A percentile compares a stretch with the other conserved stretches of the same genome.
phyloP scores from a whole-genome alignment of 1,140 invertebrate species.

The Drosophila mayri region DNA sequence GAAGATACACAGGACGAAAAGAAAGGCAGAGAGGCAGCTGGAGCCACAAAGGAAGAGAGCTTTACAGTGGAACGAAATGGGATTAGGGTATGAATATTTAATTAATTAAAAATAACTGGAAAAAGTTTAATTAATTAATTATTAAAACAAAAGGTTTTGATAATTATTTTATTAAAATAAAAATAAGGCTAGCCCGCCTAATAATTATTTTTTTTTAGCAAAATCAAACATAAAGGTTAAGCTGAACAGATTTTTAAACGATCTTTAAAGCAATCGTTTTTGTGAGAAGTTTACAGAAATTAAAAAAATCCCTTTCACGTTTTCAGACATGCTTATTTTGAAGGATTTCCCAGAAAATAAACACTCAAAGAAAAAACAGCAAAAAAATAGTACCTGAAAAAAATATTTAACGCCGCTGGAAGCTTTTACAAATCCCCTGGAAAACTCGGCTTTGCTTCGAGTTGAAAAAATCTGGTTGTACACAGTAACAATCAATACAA shows the following conservation, averaged over 20 bases:
- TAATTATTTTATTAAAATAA: no score
- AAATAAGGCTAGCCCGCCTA: no score
- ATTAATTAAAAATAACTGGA: background rate
- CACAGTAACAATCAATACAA: background rate
- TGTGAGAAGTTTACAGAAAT: no score
- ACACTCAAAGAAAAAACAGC: background rate
- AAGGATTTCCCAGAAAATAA: background rate
- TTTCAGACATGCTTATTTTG: background rate
- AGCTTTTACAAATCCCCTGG: background rate
- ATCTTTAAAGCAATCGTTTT: background rate
- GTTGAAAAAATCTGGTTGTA: background rate
- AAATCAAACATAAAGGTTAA: background rate
- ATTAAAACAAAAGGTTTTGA: background rate
- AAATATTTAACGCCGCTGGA: background rate
- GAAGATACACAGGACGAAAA: conserved; percentile 13
- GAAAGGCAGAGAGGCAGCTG: background rate
- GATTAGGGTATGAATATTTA: background rate
- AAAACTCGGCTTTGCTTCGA: background rate
- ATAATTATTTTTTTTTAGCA: background rate
- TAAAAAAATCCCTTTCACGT: background rate
- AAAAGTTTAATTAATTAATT: background rate
- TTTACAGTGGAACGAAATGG: conserved; percentile 5
- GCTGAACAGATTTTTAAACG: background rate
- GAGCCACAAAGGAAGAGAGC: background rate
- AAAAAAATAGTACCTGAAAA: background rate